These are phyloP conservation scores for Noctuana brunneofusca DNA, from an alignment of 2,888 invertebrate species.

Conservation along the genomic window DNA sequence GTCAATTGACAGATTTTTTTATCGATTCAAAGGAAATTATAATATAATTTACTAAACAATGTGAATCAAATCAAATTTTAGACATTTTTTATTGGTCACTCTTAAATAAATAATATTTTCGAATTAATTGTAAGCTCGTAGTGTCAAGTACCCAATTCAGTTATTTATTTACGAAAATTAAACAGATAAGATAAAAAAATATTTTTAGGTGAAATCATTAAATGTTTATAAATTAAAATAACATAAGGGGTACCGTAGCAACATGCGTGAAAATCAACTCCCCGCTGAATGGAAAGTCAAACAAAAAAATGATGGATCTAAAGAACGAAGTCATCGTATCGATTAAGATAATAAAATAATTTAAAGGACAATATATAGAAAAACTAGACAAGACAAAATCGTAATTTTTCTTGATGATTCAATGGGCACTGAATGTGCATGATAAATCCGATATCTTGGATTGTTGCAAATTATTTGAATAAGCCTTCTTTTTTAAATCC, in stretches of 20 bases:
- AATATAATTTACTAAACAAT: too few species aligned
- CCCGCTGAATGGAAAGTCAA: slow-evolving; percentile 29
- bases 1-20: too few species aligned
- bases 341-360: background rate
- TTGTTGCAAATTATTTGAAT: background rate
- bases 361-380: background rate
- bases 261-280: slow-evolving; percentile 13
- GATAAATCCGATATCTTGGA: background rate
- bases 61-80: too few species aligned
- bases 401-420: background rate
- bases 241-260: slow-evolving; percentile 8
- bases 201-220: background rate
- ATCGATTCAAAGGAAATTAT: too few species aligned
- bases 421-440: background rate
- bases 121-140: too few species aligned
- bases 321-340: slow-evolving; percentile 1
- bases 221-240: background rate
- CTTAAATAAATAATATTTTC: too few species aligned
- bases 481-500: background rate
- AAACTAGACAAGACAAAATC: background rate
- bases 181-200: background rate
- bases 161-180: background rate
- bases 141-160: too few species aligned
- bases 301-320: slow-evolving; percentile 17
- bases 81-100: too few species aligned